Evolutionary conservation across 2,797 vertebrate genomes (phyloP).

Genomic region (Halcyon badia): DNA sequence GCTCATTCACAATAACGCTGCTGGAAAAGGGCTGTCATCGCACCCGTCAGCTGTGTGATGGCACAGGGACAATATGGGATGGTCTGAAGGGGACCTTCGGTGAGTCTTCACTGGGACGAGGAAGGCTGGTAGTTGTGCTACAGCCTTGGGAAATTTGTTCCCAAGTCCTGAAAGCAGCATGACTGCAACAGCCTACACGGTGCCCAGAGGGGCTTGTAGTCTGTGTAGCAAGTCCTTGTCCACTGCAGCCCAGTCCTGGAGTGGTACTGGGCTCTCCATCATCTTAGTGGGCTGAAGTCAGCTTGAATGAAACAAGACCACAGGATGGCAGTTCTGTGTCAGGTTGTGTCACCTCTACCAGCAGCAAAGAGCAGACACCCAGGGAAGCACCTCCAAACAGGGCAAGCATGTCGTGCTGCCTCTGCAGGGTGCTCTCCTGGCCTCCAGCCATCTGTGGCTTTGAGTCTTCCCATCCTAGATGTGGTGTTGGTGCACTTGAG

Average conservation of each 20-base stretch:
- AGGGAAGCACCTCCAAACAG: not conserved
- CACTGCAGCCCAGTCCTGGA: not conserved
- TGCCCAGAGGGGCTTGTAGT: not conserved
- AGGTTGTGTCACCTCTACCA: not conserved
- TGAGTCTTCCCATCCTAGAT: not conserved
- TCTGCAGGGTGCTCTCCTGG: not conserved
- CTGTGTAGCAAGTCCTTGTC: fast-evolving
- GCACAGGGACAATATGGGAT: not conserved
- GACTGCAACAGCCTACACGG: not conserved
- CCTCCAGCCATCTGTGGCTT: not conserved
- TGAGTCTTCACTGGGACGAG: fast-evolving
- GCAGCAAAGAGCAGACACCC: not conserved
- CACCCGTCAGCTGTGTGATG: not conserved
- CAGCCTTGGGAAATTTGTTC: not conserved
- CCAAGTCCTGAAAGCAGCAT: not conserved
- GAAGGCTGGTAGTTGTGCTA: not conserved
- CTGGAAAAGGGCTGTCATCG: not conserved
- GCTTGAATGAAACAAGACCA: not conserved
- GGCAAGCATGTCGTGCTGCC: not conserved
- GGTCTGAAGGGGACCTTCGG: not conserved
- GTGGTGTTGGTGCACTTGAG: not conserved
- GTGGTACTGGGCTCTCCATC: not conserved
- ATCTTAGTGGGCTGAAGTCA: not conserved
- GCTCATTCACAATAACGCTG: fast-evolving
- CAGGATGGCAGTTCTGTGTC: not conserved